These are phyloP conservation scores for Phaetusa simplex DNA, from an alignment of 2,113 vertebrate species.

Conservation along the genomic window DNA sequence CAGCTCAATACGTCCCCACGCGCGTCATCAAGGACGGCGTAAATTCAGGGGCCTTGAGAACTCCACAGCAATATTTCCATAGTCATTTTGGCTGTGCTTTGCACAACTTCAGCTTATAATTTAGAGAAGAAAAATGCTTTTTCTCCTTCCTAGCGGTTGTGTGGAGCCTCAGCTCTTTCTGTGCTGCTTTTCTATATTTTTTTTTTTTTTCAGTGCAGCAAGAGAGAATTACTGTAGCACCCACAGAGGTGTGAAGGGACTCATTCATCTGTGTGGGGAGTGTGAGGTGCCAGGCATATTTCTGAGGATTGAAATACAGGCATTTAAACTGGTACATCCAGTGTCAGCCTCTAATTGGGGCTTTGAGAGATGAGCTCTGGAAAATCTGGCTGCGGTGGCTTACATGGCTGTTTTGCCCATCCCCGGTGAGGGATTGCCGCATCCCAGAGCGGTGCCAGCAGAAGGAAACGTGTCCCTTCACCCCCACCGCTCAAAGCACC, in stretches of 20 bases:
- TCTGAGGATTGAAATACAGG: slow-evolving; percentile 33
- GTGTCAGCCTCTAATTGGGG: neutral
- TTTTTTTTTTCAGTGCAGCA: neutral
- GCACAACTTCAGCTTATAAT: slow-evolving; percentile 11
- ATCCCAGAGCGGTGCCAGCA: neutral
- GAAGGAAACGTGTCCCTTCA: neutral
- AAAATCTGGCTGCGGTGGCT: neutral
- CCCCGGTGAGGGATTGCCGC: accelerated
- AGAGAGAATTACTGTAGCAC: slow-evolving; percentile 52
- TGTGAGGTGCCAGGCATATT: slow-evolving; percentile 53
- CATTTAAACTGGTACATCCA: slow-evolving; percentile 39
- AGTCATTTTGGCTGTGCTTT: slow-evolving; percentile 16
- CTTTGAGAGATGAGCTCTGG: slow-evolving; percentile 13
- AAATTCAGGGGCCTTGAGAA: slow-evolving; percentile 45
- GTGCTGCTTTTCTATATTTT: neutral
- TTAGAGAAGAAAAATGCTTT: neutral
- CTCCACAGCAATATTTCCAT: neutral
- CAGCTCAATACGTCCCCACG: neutral
- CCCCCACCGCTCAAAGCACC: neutral
- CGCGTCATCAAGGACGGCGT: neutral
- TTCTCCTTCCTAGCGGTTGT: neutral
- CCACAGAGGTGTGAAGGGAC: slow-evolving; percentile 59
- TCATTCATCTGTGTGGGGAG: slow-evolving; percentile 59
- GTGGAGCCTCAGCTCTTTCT: neutral
- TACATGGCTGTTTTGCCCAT: neutral